Conservation (phyloP, 2,113 vertebrate species). For the Pedetes capensis region DNA sequence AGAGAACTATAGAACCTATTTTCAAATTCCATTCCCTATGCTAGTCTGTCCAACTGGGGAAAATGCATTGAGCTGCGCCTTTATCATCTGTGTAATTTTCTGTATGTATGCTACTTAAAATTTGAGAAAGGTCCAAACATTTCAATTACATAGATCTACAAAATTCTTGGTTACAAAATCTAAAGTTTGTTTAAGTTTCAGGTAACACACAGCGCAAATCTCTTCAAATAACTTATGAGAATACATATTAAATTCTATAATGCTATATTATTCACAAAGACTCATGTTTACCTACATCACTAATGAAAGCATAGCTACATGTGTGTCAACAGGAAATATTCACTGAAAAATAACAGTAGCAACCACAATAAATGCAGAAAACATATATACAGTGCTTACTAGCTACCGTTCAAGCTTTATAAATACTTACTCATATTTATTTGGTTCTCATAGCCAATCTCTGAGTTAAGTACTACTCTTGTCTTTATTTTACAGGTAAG, state of each 20-base stretch:
- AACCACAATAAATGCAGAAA: background rate
- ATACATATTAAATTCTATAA: background rate
- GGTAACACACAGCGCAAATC: background rate
- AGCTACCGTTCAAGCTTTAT: background rate
- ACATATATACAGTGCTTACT: background rate
- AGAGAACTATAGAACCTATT: background rate
- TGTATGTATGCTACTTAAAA: background rate
- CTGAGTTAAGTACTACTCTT: background rate
- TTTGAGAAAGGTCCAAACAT: background rate
- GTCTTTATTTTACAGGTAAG: background rate
- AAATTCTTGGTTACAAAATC: background rate
- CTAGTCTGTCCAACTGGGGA: background rate
- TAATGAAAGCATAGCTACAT: background rate
- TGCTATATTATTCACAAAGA: background rate
- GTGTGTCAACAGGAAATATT: slow-evolving; percentile 7
- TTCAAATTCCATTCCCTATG: background rate
- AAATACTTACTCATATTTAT: background rate
- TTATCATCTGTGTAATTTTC: background rate
- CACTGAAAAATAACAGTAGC: background rate
- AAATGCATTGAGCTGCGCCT: background rate
- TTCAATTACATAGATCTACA: background rate
- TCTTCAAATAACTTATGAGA: background rate
- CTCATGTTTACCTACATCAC: background rate
- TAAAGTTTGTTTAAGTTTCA: background rate
- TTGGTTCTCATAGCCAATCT: background rate